These are phyloP conservation scores for Lanius ludovicianus DNA, from an alignment of 2,113 vertebrate species.

Conservation along the genomic window DNA sequence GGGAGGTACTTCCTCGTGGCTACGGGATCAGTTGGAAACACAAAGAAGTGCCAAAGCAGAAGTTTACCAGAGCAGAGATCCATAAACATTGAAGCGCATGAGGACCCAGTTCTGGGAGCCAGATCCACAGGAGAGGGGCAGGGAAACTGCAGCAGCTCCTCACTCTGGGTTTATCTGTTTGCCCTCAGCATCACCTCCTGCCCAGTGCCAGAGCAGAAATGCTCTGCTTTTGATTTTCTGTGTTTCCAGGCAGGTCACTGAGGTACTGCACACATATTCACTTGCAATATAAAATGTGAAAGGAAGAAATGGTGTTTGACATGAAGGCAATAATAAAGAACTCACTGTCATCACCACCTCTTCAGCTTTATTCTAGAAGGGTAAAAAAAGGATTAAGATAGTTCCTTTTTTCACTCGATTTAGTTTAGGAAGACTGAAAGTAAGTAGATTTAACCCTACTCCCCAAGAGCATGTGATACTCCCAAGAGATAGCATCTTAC, in stretches of 20 bases:
- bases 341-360: background rate
- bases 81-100: background rate
- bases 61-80: background rate
- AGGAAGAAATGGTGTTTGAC: background rate
- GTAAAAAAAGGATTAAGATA: background rate
- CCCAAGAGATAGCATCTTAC: background rate
- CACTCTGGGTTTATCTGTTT: background rate
- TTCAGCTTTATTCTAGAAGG: background rate
- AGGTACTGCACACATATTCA: background rate
- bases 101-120: background rate
- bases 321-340: background rate
- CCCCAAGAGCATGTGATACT: background rate
- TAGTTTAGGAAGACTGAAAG: background rate
- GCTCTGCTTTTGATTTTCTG: background rate
- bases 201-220: background rate
- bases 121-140: background rate
- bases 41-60: background rate
- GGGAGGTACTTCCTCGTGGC: background rate
- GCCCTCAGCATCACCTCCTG: background rate
- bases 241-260: background rate
- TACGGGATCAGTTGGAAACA: background rate
- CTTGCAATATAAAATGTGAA: background rate
- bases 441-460: background rate
- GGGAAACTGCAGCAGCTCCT: background rate
- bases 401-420: background rate